phyloP scores from a whole-genome alignment of 2,797 vertebrate species.

The Orestias chungarensis region DNA sequence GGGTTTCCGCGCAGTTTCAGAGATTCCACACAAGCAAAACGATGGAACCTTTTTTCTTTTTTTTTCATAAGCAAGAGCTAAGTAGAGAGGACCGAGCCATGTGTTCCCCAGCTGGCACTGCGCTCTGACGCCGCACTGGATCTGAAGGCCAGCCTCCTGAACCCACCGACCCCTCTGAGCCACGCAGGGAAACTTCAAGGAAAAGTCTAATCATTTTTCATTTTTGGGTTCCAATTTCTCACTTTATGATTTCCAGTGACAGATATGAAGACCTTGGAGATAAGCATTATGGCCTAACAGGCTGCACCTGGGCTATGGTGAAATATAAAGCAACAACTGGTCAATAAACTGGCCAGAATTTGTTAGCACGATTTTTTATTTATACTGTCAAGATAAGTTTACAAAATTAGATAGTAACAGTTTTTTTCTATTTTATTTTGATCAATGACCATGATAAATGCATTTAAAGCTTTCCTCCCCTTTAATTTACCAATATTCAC shows the following conservation, averaged over 20 bases:
- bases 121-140: slow-evolving; percentile 59
- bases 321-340: background rate
- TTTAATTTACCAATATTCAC: background rate
- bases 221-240: slow-evolving; percentile 61
- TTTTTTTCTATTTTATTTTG: too few relatives aligned
- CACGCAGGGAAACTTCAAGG: slow-evolving; percentile 10
- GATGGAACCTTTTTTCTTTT: slow-evolving; percentile 4
- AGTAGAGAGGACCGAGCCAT: slow-evolving; percentile 26
- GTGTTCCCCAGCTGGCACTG: slow-evolving; percentile 33
- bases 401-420: background rate
- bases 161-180: slow-evolving; percentile 80
- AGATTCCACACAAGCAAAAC: slow-evolving; percentile 30
- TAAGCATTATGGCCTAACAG: background rate
- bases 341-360: background rate
- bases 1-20: slow-evolving; percentile 32
- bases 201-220: slow-evolving; percentile 40
- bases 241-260: slow-evolving; percentile 63
- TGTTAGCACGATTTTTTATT: background rate
- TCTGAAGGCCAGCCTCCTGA: slow-evolving; percentile 76
- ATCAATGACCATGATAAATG: background rate
- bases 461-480: background rate
- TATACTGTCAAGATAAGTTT: background rate
- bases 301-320: background rate
- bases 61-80: slow-evolving; percentile 21
- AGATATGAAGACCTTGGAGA: background rate